A percentile compares a stretch with the other conserved stretches of the same genome.
phyloP scores from a whole-genome alignment of 1,140 invertebrate genomes.

The Rhagoletis zephyria region DNA sequence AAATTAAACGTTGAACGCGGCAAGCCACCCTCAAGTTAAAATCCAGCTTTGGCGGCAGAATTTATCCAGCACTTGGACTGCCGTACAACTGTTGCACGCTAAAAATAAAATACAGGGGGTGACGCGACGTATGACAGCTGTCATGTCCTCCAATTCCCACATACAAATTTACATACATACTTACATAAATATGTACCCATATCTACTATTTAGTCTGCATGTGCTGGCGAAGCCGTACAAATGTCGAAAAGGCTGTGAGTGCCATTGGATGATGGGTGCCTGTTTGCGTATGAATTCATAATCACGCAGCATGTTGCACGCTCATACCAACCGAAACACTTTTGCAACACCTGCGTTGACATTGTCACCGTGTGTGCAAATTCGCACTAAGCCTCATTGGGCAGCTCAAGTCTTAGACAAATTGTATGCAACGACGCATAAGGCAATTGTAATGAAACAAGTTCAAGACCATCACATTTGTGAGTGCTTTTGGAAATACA shows the following conservation, averaged over 20 bases:
- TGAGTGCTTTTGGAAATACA: background rate
- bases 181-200: background rate
- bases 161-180: background rate
- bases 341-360: conserved; percentile 25
- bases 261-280: background rate
- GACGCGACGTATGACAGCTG: background rate
- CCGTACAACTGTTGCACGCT: conserved; percentile 4
- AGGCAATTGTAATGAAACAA: conserved; percentile 23
- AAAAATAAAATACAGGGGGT: conserved; percentile 1
- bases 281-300: conserved; percentile 4
- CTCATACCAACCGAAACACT: background rate
- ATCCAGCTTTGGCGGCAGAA: background rate
- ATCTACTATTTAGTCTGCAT: background rate
- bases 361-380: background rate
- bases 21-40: background rate
- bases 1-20: conserved; percentile 10
- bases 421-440: conserved; percentile 1
- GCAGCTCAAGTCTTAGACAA: conserved; percentile 20
- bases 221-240: background rate
- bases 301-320: background rate
- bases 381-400: conserved; percentile 38
- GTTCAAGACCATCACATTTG: background rate
- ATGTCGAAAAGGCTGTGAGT: background rate
- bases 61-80: background rate
- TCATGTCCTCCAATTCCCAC: background rate